Base-by-base conservation (phyloP, 2,888 invertebrate species). In the Ophion slaviceki region DNA sequence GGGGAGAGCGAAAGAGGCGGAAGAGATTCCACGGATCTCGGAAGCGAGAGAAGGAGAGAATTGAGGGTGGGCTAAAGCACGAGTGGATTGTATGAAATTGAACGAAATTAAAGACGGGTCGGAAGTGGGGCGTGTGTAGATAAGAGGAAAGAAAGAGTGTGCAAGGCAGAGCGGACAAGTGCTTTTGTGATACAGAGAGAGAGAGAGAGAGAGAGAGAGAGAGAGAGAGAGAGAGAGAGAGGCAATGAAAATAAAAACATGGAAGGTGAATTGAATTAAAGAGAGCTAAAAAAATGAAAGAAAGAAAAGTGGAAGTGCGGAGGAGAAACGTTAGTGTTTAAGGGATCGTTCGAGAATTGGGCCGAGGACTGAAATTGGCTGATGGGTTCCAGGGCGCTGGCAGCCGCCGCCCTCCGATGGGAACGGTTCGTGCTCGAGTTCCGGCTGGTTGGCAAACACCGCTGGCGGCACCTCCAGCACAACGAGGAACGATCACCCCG, bases 321-420 rank as follows among this genome's bases (percentile, higher is more conserved):
- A 88, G 82, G 79, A 80, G 71, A 78, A 62, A 82, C 79, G 64
- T 80, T 93, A 93, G 93, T 93, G 93, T 93, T 93, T 94, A 93
- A 94, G 93, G 93, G 90, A 92, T 91, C 92, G 91, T 91, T 91
- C 91, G 92, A 92, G 90, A 81, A 84, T 90, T 92, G 92, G 92
- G 92, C 93, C 92, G 93, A 93, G 92, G 94, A 94, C 93, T 93
- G 93, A 93, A 93, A 93, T 94, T 94, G 94, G 93, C 94, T 94
- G 94, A 93, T 93, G 94, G 86, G 94, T 94, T 94, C 94, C 94
- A 94, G 94, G 94, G 93, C 94, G 94, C 91, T 94, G 94, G 94
- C 94, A 94, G 94, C 94, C 94, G 94, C 94, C 93, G 94, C 94
- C 94, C 93, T 93, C 93, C 90, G 93, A 91, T 90, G 93, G 93